Conservation (phyloP, 2,797 vertebrate species). For the Rhinella marina region DNA sequence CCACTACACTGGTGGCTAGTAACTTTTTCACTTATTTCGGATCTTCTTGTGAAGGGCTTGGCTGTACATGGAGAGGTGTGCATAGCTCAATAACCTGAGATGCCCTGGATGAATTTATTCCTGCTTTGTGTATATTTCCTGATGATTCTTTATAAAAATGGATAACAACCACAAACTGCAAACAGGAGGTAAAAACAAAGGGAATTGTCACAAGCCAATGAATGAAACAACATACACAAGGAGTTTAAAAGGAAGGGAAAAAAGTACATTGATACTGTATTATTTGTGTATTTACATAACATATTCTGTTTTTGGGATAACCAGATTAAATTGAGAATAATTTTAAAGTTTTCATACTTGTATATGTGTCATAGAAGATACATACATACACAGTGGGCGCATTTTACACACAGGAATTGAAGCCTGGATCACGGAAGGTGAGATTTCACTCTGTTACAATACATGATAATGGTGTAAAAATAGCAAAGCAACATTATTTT, state of each 20-base stretch:
- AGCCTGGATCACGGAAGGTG: background rate
- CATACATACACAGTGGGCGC: background rate
- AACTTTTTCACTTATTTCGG: background rate
- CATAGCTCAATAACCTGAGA: background rate
- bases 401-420: slow-evolving; percentile 4
- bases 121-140: background rate
- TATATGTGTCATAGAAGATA: background rate
- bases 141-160: background rate
- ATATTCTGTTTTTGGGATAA: background rate
- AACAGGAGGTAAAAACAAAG: background rate
- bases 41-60: background rate
- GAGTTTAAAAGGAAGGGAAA: background rate
- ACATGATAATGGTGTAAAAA: background rate
- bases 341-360: background rate
- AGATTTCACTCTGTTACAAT: background rate
- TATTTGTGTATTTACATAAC: slow-evolving; percentile 18
- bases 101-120: background rate
- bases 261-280: slow-evolving; percentile 21
- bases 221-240: background rate
- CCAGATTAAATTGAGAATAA: background rate
- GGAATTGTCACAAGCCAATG: background rate
- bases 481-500: background rate
- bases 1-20: background rate
- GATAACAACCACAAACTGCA: background rate
- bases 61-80: background rate